Base-by-base conservation (phyloP, 2,797 vertebrate species). In the Lepus oiostolus region DNA sequence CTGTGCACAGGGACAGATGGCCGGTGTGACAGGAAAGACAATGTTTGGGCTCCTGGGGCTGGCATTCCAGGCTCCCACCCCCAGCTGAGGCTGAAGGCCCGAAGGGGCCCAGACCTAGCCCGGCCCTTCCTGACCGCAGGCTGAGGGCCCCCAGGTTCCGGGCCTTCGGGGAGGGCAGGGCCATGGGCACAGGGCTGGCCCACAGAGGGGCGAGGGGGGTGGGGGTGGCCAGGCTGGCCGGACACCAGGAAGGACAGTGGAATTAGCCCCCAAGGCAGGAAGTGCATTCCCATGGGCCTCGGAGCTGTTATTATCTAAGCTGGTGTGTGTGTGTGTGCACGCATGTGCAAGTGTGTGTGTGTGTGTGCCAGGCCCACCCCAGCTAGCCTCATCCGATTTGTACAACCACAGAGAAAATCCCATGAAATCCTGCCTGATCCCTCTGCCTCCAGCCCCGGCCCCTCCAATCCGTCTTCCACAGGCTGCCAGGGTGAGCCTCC, bases 331-430 rank as follows among this genome's bases (percentile, higher is more conserved):
- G 54, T 21, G 54, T 58, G 54, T 58, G 14, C 7, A 1, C 17
- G 19, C 19, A 21, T 58, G 54, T 58, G 54, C 19, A 17, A 58
- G 14, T 58, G 17, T 58, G 54, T 16, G 13, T 21, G 19, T 58
- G 54, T 21, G 19, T 58, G 24, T 72, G 54, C 65, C 74, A 50
- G 80, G 77, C 80, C 91, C 60, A 62, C 72, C 91, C 86, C n/a
- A 28, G 91, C 38, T 60, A 72, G 74, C 87, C 58, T 85, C 4
- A 1, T 75, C 88, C 54, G 95, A 86, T 96, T 96, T 96, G 90
- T 95, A 90, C 95, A 90, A 93, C 79, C 79, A 67, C 90, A 85
- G 93, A 95, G 94, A 95, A 97, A 96, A 97, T 97, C 95, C 96
- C 54, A 60, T 30, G 75, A 95, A 97, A 96, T 97, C 96, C 95